Conservation (phyloP, 1,140 invertebrate genomes). For the Propsilocerus akamusi region DNA sequence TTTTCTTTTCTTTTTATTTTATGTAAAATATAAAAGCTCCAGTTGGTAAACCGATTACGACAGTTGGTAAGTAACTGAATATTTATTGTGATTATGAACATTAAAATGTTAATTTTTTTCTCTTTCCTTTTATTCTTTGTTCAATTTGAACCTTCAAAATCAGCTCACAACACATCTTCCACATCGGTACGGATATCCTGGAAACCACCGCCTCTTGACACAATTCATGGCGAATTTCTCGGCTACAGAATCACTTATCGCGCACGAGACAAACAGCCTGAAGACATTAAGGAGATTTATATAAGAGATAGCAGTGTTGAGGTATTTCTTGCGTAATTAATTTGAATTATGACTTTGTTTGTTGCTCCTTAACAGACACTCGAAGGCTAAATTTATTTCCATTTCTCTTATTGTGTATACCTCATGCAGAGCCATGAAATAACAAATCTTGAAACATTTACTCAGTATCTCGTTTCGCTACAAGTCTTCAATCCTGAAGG, state of each 20-base stretch:
- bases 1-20: not conserved
- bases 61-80: not conserved
- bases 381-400: conserved; percentile 6
- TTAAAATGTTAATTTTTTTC: not conserved
- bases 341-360: conserved; percentile 3
- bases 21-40: not conserved
- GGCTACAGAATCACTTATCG: conserved; percentile 52
- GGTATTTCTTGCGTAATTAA: conserved; percentile 24
- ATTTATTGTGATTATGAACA: not conserved
- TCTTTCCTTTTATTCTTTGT: not conserved
- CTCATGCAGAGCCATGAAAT: conserved; percentile 45
- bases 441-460: conserved; percentile 47
- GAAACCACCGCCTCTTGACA: conserved; percentile 43
- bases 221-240: conserved; percentile 60
- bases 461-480: conserved; percentile 53
- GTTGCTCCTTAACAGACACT: conserved; percentile 9
- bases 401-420: conserved; percentile 17
- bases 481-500: conserved; percentile 63
- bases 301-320: conserved; percentile 42
- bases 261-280: conserved; percentile 34
- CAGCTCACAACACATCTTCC: conserved; percentile 48
- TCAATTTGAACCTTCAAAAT: no score
- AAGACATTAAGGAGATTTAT: conserved; percentile 43
- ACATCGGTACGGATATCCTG: conserved; percentile 50
- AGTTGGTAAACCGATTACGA: not conserved